Conservation (phyloP, 2,113 vertebrate species). For the Macrotus californicus region DNA sequence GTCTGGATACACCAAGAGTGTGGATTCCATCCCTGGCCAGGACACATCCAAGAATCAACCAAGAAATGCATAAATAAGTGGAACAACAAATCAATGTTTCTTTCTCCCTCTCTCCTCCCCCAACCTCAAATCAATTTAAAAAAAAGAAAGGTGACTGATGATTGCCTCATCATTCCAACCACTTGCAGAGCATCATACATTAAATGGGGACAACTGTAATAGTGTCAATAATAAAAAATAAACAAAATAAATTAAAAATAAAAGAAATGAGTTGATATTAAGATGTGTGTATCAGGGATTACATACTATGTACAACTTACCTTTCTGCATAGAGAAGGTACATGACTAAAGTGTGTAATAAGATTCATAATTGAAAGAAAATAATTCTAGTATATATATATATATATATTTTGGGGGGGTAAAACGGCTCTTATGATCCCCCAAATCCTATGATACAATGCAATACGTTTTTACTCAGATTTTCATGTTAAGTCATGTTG, state of each 20-base stretch:
- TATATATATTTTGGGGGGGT: not conserved
- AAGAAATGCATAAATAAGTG: no score
- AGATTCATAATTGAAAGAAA: not conserved
- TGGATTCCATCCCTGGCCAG: no score
- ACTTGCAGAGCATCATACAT: not conserved
- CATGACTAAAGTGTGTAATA: not conserved
- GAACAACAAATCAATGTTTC: no score
- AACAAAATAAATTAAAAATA: no score
- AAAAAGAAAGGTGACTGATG: not conserved
- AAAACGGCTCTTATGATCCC: not conserved
- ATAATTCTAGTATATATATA: not conserved
- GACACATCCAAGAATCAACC: no score
- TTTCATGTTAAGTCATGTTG: not conserved
- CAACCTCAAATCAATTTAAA: no score
- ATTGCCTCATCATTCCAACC: not conserved
- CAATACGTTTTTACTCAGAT: not conserved
- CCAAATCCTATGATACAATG: not conserved
- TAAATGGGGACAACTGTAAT: not conserved
- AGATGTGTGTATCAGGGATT: not conserved
- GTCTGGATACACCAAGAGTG: no score
- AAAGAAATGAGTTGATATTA: not conserved
- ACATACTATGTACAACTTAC: not conserved
- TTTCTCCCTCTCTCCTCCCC: no score
- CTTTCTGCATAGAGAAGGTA: not conserved
- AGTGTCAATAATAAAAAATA: no score